Evolutionary conservation across 2,113 vertebrate genomes (phyloP).

Genomic region (Aptenodytes patagonicus): DNA sequence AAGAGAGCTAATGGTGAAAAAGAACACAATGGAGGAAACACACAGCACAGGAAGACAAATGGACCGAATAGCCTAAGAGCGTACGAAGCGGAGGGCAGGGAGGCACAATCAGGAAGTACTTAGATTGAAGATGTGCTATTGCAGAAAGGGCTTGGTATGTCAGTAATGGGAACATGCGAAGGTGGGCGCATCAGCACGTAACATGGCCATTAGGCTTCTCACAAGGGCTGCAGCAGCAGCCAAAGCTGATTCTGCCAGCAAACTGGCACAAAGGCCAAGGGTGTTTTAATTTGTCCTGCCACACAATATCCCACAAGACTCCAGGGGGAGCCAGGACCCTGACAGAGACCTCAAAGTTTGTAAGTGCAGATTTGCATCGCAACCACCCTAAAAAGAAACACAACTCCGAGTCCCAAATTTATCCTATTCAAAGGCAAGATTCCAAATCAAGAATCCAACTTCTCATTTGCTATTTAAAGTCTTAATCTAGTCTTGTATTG

Average conservation of each 20-base stretch:
- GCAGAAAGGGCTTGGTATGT: background rate
- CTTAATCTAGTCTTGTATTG: background rate
- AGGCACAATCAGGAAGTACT: background rate
- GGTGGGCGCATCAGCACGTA: background rate
- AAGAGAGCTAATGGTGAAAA: background rate
- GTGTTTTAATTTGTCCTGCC: background rate
- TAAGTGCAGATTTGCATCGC: background rate
- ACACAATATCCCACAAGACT: background rate
- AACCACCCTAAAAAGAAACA: background rate
- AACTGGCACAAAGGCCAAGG: background rate
- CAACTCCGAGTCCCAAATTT: background rate
- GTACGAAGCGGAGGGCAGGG: background rate
- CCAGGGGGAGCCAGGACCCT: background rate
- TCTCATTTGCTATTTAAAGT: background rate
- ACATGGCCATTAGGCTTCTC: background rate
- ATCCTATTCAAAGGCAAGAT: background rate
- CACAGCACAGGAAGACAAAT: accelerated
- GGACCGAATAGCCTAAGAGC: accelerated
- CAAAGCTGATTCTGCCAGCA: background rate
- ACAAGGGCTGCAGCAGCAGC: background rate
- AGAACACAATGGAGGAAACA: background rate
- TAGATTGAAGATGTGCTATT: background rate
- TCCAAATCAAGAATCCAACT: background rate
- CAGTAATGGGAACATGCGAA: accelerated
- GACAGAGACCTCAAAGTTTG: background rate